phyloP scores from a whole-genome alignment of 2,113 vertebrate species.

The Amblyornis subalaris region DNA sequence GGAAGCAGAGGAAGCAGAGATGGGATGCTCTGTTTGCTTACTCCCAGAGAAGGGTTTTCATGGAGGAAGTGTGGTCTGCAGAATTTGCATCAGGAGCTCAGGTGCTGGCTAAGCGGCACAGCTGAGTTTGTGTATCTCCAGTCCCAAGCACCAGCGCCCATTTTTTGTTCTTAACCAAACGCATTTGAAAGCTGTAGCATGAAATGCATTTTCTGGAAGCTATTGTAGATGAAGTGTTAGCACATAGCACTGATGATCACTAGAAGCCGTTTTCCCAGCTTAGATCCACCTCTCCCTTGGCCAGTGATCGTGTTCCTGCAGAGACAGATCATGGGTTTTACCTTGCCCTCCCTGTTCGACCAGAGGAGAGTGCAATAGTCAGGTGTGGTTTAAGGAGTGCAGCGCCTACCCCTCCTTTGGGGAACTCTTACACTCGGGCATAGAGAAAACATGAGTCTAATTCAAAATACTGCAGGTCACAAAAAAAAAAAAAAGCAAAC shows the following conservation, averaged over 20 bases:
- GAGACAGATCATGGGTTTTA: not conserved
- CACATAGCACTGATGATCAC: not conserved
- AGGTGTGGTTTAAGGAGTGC: not conserved
- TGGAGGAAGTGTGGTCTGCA: not conserved
- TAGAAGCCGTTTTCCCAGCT: not conserved
- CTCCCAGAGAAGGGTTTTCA: not conserved
- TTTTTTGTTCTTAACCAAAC: not conserved
- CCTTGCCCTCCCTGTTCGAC: not conserved
- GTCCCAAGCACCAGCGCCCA: not conserved
- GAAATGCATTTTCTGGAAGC: not conserved
- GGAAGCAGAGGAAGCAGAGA: not conserved
- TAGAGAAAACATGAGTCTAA: not conserved
- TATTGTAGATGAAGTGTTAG: not conserved
- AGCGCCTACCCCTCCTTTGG: not conserved
- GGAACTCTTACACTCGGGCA: not conserved
- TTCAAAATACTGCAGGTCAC: not conserved
- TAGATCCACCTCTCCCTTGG: not conserved
- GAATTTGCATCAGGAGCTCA: not conserved
- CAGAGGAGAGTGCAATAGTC: not conserved
- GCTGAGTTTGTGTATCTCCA: not conserved
- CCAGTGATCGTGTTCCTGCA: not conserved
- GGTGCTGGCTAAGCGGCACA: accelerated
- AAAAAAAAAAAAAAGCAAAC: not conserved
- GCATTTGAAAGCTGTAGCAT: not conserved
- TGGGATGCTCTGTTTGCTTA: not conserved